A percentile compares a stretch with the other conserved stretches of the same genome.
Conservation (phyloP, 2,113 vertebrate species). For the Microcebus murinus region DNA sequence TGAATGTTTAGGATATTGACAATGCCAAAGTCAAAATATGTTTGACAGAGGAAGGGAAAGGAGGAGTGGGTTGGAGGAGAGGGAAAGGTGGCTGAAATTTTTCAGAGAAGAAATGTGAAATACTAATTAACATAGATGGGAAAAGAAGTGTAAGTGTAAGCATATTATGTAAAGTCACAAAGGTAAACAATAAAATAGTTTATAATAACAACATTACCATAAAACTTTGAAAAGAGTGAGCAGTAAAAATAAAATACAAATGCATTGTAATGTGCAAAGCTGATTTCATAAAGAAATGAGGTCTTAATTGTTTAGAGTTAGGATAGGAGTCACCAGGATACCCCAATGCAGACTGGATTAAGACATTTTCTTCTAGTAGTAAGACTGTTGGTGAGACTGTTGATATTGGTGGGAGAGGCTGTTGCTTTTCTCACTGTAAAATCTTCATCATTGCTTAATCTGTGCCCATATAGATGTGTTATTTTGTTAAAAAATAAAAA, state of each 20-base stretch:
- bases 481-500: not conserved
- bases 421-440: not conserved
- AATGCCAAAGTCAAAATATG: not conserved
- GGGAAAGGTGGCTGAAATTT: not conserved
- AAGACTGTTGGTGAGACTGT: not conserved
- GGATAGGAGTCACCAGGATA: not conserved
- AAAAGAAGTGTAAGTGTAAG: not conserved
- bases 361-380: not conserved
- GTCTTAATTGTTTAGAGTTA: not conserved
- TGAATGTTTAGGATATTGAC: not conserved
- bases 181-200: not conserved
- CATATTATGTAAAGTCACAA: not conserved
- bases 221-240: not conserved
- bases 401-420: not conserved
- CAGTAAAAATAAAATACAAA: not conserved
- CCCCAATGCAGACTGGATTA: fast-evolving
- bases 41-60: not conserved
- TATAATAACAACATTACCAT: not conserved
- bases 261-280: not conserved
- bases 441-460: not conserved
- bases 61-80: fast-evolving
- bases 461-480: not conserved
- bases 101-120: not conserved
- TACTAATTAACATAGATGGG: not conserved
- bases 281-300: not conserved